These are phyloP conservation scores for Acrocephalus arundinaceus DNA, from an alignment of 2,113 vertebrate species.

Conservation along the genomic window DNA sequence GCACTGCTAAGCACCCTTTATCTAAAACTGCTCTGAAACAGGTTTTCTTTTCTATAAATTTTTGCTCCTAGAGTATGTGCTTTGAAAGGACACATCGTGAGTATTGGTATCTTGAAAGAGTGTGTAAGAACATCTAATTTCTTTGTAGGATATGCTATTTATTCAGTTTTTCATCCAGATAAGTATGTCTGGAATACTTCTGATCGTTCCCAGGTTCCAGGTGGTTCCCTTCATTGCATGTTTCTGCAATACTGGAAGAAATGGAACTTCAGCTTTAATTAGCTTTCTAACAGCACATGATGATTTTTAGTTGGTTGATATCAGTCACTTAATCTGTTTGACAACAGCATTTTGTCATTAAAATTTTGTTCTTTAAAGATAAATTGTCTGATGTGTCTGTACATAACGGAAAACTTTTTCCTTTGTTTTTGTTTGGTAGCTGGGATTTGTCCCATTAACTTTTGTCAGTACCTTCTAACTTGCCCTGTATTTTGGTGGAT, in stretches of 20 bases:
- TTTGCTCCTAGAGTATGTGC: not conserved
- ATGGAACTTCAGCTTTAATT: not conserved
- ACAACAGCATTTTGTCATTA: not conserved
- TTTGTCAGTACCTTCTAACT: not conserved
- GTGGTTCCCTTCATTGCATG: not conserved
- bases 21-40: not conserved
- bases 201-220: not conserved
- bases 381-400: not conserved
- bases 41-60: not conserved
- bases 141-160: not conserved
- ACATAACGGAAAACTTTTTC: not conserved
- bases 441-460: not conserved
- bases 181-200: not conserved
- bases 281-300: not conserved
- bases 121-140: not conserved
- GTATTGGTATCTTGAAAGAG: not conserved
- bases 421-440: not conserved
- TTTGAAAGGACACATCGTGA: not conserved
- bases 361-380: not conserved
- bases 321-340: not conserved
- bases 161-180: not conserved
- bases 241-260: not conserved
- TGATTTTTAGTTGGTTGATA: not conserved
- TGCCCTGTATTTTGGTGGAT: not conserved
- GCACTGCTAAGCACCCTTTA: not conserved